Evolutionary conservation across 2,113 vertebrate species (phyloP).

Genomic region (Cygnus buccinator): DNA sequence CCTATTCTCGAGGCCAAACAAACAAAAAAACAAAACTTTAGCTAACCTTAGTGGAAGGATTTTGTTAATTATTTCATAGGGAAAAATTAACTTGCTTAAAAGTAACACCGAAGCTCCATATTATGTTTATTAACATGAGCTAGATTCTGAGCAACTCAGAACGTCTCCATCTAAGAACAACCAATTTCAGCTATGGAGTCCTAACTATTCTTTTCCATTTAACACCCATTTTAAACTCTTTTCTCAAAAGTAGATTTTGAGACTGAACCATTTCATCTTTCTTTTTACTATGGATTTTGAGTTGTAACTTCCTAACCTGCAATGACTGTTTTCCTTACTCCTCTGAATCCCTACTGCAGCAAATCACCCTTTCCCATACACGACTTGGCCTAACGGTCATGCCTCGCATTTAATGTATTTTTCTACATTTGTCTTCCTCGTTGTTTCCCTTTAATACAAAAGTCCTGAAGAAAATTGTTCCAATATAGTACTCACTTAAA

Average conservation of each 20-base stretch:
- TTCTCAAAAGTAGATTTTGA: background rate
- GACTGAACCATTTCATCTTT: background rate
- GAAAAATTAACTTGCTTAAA: background rate
- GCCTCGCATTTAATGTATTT: background rate
- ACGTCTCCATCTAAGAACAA: background rate
- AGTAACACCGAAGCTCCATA: background rate
- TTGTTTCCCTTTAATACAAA: background rate
- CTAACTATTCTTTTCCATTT: background rate
- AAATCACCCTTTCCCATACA: background rate
- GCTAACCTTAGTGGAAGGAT: background rate
- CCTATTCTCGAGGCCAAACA: background rate
- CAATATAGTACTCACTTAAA: background rate
- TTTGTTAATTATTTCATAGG: no score
- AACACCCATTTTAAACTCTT: background rate
- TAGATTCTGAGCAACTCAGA: background rate
- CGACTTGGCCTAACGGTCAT: no score
- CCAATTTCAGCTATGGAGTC: background rate
- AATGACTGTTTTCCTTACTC: fast-evolving
- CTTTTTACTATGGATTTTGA: background rate
- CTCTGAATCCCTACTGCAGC: background rate
- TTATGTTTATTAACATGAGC: background rate
- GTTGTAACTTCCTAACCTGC: background rate
- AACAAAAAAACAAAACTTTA: background rate
- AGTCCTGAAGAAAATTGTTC: background rate
- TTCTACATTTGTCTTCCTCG: background rate